Evolutionary conservation across 2,888 invertebrate species (phyloP).

Genomic region (Apantesis nais): DNA sequence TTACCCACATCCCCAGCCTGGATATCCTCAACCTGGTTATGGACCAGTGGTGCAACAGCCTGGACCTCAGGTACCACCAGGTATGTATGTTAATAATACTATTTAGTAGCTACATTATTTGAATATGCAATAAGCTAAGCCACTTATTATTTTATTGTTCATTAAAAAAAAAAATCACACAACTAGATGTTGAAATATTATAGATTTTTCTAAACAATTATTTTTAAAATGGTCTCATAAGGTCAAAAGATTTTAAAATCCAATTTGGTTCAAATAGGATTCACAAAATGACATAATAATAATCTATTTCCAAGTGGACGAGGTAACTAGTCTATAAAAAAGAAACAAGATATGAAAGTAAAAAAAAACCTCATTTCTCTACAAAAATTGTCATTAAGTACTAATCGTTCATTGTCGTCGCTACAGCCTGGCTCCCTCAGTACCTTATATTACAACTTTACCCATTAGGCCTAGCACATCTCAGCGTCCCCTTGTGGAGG

Average conservation of each 20-base stretch:
- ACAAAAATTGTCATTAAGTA: conserved; percentile 9
- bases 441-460: conserved; percentile 38
- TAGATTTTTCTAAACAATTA: background rate
- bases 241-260: background rate
- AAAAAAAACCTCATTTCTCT: background rate
- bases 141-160: background rate
- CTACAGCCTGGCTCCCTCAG: conserved; percentile 17
- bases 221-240: background rate
- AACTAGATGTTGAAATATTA: background rate
- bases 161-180: background rate
- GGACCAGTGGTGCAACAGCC: conserved; percentile 68
- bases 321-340: too few species aligned
- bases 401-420: conserved; percentile 17
- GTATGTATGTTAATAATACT: conserved; percentile 7
- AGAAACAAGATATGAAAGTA: too few species aligned
- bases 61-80: conserved; percentile 59
- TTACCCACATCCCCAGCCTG: conserved; percentile 43
- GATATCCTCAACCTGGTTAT: conserved; percentile 50
- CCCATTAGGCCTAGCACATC: conserved; percentile 40
- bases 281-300: too few species aligned
- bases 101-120: background rate
- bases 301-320: too few species aligned
- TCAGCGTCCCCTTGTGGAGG: conserved; percentile 18
- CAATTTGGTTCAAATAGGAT: background rate
- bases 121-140: background rate